These are phyloP conservation scores for Heteronetta atricapilla DNA, from an alignment of 2,113 vertebrate genomes.

Conservation along the genomic window DNA sequence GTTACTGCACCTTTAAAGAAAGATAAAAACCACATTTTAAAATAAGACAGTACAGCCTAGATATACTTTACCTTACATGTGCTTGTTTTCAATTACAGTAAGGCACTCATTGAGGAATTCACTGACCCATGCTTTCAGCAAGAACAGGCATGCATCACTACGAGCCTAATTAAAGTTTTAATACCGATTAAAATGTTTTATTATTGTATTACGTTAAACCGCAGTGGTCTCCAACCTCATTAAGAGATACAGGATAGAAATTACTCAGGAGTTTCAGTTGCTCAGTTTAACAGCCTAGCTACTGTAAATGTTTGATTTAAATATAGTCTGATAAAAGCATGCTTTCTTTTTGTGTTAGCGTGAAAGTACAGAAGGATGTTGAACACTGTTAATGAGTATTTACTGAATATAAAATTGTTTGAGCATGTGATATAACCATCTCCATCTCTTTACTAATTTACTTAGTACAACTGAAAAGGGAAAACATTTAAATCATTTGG, in stretches of 20 bases:
- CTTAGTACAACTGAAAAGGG: slow-evolving; percentile 3
- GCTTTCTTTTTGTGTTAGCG: not conserved
- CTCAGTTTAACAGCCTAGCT: slow-evolving; percentile 46
- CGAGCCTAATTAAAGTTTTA: slow-evolving; percentile 67
- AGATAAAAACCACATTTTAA: not conserved
- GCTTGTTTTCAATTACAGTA: slow-evolving; percentile 59
- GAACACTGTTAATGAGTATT: slow-evolving; percentile 42
- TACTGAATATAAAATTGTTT: slow-evolving; percentile 41
- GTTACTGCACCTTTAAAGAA: not conserved
- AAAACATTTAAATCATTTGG: slow-evolving; percentile 57
- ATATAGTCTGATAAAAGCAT: slow-evolving; percentile 25
- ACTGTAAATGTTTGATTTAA: slow-evolving; percentile 60
- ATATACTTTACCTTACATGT: slow-evolving; percentile 32
- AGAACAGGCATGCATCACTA: slow-evolving; percentile 51
- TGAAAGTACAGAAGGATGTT: not conserved
- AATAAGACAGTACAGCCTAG: not conserved
- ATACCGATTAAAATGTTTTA: slow-evolving; percentile 70
- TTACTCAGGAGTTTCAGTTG: slow-evolving; percentile 57
- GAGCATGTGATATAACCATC: slow-evolving; percentile 27
- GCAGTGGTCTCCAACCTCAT: slow-evolving; percentile 71
- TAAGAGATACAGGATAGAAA: slow-evolving; percentile 48
- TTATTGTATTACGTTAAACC: slow-evolving; percentile 70
- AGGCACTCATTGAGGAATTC: slow-evolving; percentile 56
- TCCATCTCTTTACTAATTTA: slow-evolving; percentile 31
- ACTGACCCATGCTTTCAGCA: slow-evolving; percentile 58